Percentiles rank a stretch among this genome's conserved stretches.
phyloP scores from a whole-genome alignment of 2,888 invertebrate species.

The Synanthedon tipuliformis region DNA sequence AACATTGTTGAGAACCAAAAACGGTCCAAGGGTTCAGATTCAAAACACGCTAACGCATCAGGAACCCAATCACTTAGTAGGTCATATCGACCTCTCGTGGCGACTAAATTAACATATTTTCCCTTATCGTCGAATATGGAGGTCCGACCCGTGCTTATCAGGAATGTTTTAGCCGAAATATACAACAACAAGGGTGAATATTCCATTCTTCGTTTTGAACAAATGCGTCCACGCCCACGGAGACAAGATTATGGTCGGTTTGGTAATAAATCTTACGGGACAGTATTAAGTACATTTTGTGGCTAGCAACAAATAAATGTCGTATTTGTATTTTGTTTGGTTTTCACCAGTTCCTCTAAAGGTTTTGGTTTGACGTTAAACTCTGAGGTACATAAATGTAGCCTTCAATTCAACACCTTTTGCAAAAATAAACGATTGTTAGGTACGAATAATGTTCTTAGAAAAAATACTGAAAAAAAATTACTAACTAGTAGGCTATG shows the following conservation, averaged over 20 bases:
- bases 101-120: slow-evolving; percentile 66
- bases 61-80: slow-evolving; percentile 68
- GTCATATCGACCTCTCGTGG: slow-evolving; percentile 56
- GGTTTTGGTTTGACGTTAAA: neutral
- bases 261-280: slow-evolving; percentile 59
- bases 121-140: slow-evolving; percentile 60
- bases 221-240: slow-evolving; percentile 61
- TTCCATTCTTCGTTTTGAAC: slow-evolving; percentile 37
- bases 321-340: slow-evolving; percentile 8
- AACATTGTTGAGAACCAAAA: slow-evolving; percentile 51
- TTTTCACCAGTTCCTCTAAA: neutral
- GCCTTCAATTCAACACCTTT: too few relatives aligned
- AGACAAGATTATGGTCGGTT: slow-evolving; percentile 60
- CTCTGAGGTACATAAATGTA: neutral
- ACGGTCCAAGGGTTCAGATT: slow-evolving; percentile 42
- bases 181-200: slow-evolving; percentile 43
- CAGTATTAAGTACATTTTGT: slow-evolving; percentile 51
- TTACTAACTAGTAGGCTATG: too few relatives aligned
- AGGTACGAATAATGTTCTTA: too few relatives aligned
- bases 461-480: too few relatives aligned
- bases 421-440: too few relatives aligned
- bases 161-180: slow-evolving; percentile 52
- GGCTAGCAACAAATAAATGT: slow-evolving; percentile 55
- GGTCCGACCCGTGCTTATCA: slow-evolving; percentile 54
- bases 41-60: slow-evolving; percentile 52